Evolutionary conservation across 2,113 vertebrate species (phyloP), one percentile per base, ranked within the genome.

Genomic region (Canis aureus): DNA sequence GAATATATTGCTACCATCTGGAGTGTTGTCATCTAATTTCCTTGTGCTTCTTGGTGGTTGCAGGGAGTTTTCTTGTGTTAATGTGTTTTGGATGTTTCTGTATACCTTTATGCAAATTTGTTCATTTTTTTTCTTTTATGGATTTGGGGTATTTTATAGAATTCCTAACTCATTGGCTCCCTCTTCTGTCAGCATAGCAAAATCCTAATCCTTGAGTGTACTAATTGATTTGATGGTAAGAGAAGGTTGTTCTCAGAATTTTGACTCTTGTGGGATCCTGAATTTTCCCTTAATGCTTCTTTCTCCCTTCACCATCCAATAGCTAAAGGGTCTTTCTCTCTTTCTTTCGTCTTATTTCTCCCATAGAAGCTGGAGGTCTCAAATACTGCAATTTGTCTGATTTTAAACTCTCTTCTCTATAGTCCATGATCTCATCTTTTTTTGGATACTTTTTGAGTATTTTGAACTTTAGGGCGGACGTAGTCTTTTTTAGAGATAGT

Each of bases 121-220:
- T 86, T 95, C 8, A 4, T 29, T 49, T 87, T 88, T 93, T 73
- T 2, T 10, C 43, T 89, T 87, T 95, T 64, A 43, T 62, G 53
- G 51, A 49, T 3, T 20, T 74, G 23, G 15, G 57, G 32, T 81
- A 23, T 82, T 97, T 91, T 62, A 78, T 9, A 69, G 83, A 55
- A 92, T 91, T 97, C 38, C 57, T 97, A 92, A 95, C 85, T 97
- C 92, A 94, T 55, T 96, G 83, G 92, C 97, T 97, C 92, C 94
- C 94, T 97, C 94, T 97, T 90, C 94, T 97, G 96, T 94, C 76
- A 78, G 29, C 74, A 64, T 29, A 73, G 55, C 49, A 76, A 92
- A 97, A 57, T 96, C 55, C 22, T 69, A 19, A 53, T 78, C 27
- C n/a, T 80, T 80, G 2, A 27, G 16, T 88, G 25, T 23, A 35